Conservation (phyloP, 2,113 vertebrate species). For the Corydoras maculifer region DNA sequence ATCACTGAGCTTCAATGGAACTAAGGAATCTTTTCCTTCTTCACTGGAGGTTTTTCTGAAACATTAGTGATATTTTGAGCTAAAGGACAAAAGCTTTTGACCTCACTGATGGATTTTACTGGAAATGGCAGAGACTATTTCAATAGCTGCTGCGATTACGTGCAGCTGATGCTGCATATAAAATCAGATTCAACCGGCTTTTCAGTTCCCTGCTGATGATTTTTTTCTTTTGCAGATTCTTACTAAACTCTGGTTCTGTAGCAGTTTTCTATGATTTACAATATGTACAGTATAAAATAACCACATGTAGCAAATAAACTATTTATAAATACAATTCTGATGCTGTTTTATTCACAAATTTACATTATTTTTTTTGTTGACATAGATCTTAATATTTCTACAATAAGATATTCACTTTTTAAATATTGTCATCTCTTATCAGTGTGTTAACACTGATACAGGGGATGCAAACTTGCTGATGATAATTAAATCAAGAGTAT, state of each 20-base stretch:
- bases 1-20: not conserved
- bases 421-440: too few species aligned
- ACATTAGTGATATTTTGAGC: not conserved
- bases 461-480: too few species aligned
- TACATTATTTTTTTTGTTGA: too few species aligned
- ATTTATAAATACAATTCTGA: conserved; percentile 22
- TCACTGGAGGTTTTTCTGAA: conserved; percentile 12
- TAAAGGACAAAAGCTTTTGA: not conserved
- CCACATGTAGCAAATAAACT: conserved; percentile 43
- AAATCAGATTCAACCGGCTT: conserved; percentile 25
- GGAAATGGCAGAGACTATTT: not conserved
- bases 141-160: not conserved
- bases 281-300: conserved; percentile 32
- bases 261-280: conserved; percentile 34
- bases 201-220: conserved; percentile 30
- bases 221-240: conserved; percentile 27
- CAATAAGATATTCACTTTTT: too few species aligned
- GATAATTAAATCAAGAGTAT: too few species aligned
- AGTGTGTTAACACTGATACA: too few species aligned
- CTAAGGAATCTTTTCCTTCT: not conserved
- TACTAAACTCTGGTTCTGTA: conserved; percentile 26
- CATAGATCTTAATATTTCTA: too few species aligned
- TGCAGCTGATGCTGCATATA: conserved; percentile 16
- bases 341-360: not conserved
- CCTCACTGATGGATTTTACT: conserved; percentile 3